A percentile compares a stretch with the other conserved stretches of the same genome.
phyloP scores from a whole-genome alignment of 2,888 invertebrate genomes.

The Oxystoma pomonae region DNA sequence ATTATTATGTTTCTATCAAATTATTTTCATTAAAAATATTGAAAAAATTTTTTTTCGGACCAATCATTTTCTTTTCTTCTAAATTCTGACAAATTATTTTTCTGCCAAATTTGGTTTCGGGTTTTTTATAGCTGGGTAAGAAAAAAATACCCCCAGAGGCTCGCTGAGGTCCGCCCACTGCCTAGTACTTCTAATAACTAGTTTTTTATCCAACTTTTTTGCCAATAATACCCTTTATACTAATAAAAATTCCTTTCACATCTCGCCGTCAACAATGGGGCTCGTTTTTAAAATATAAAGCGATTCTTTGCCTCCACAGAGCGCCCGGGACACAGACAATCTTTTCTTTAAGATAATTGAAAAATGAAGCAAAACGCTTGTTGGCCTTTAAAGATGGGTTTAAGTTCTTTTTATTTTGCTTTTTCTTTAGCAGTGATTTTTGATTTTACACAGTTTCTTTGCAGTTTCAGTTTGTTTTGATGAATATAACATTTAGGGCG shows the following conservation, averaged over 20 bases:
- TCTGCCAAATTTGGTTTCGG: too few species aligned
- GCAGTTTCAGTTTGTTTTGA: not conserved
- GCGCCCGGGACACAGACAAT: not conserved
- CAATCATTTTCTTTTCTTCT: too few species aligned
- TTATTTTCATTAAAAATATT: too few species aligned
- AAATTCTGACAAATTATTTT: too few species aligned
- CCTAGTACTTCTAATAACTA: too few species aligned
- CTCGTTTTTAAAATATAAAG: not conserved
- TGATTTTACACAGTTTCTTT: not conserved
- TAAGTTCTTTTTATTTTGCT: not conserved
- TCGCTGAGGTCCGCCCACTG: too few species aligned
- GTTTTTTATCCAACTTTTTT: too few species aligned
- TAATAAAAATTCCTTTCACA: not conserved
- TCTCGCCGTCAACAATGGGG: not conserved
- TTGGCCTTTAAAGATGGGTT: not conserved
- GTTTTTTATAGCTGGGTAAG: too few species aligned
- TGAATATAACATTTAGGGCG: too few species aligned
- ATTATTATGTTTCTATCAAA: too few species aligned
- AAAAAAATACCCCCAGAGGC: too few species aligned
- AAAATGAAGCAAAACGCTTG: not conserved
- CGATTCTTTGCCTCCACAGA: not conserved
- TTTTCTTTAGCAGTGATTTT: not conserved
- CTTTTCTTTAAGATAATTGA: not conserved
- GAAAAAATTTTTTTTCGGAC: too few species aligned
- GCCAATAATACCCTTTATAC: not conserved